Evolutionary conservation across 2,888 invertebrate genomes (phyloP).

Genomic region (Copidosoma aretas): DNA sequence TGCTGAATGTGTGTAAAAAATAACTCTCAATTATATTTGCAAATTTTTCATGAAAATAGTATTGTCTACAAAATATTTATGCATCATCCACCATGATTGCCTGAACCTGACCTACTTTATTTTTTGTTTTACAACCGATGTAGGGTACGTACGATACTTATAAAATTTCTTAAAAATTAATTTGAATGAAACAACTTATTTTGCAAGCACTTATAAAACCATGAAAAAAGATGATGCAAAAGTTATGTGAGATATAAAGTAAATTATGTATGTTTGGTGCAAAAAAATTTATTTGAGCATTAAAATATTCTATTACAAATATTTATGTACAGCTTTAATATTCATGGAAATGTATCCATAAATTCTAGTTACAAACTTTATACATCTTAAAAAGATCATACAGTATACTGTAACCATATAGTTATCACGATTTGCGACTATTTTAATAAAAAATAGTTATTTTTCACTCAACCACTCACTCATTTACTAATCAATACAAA

Average conservation of each 20-base stretch:
- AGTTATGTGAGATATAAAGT: conserved; percentile 7
- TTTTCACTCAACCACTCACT: conserved; percentile 21
- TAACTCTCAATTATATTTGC: conserved; percentile 34
- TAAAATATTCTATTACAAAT: conserved; percentile 37
- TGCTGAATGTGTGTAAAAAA: conserved; percentile 36
- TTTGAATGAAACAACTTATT: conserved; percentile 32
- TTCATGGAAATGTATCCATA: conserved; percentile 19
- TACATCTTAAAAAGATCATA: conserved; percentile 23
- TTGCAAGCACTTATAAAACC: conserved; percentile 27
- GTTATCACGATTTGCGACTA: conserved; percentile 12
- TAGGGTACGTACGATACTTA: conserved; percentile 20
- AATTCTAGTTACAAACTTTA: conserved; percentile 30
- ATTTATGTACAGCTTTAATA: conserved; percentile 39
- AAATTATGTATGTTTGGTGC: conserved; percentile 23
- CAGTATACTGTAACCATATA: too few relatives aligned
- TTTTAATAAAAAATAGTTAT: conserved; percentile 25
- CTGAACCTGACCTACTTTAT: conserved; percentile 15
- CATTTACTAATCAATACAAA: conserved; percentile 29
- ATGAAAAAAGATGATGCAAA: conserved; percentile 24
- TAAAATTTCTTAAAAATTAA: conserved; percentile 18
- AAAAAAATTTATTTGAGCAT: conserved; percentile 23
- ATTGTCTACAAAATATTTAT: conserved; percentile 43
- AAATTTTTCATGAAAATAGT: conserved; percentile 50
- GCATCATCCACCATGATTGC: conserved; percentile 14
- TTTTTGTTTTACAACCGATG: conserved; percentile 19